Conservation (phyloP, 2,888 invertebrate species). For the Xanthorhoe spadicearia region DNA sequence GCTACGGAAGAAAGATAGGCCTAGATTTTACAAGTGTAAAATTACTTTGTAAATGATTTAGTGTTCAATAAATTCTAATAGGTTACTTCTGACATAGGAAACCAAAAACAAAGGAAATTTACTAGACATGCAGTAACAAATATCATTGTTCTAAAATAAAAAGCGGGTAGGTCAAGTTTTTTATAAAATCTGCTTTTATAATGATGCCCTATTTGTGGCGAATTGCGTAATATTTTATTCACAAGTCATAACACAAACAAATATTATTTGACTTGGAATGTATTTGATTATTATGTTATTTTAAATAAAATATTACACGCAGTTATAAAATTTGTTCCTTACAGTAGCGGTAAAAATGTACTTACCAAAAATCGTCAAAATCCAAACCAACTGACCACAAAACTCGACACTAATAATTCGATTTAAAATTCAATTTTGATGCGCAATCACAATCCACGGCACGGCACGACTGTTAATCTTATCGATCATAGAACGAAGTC, state of each 20-base stretch:
- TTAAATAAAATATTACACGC: no score
- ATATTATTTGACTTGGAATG: not conserved
- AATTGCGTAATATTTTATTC: not conserved
- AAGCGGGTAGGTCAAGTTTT: not conserved
- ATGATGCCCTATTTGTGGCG: not conserved
- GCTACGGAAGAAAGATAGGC: not conserved
- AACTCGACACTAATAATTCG: slow-evolving; percentile 57
- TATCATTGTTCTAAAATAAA: not conserved
- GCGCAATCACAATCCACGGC: slow-evolving; percentile 71
- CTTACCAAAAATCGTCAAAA: slow-evolving; percentile 72
- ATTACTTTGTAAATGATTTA: not conserved
- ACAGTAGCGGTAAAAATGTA: slow-evolving; percentile 33
- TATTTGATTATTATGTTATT: no score
- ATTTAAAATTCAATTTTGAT: slow-evolving; percentile 57
- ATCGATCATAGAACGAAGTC: slow-evolving; percentile 62
- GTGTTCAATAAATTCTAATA: not conserved
- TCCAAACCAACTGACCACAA: slow-evolving; percentile 61
- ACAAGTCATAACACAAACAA: not conserved
- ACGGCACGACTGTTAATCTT: slow-evolving; percentile 71
- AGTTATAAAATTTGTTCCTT: not conserved
- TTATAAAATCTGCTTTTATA: not conserved
- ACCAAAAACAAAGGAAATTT: no score
- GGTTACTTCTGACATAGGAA: no score
- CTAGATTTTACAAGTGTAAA: not conserved
- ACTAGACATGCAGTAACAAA: not conserved